Evolutionary conservation across 2,888 invertebrate species (phyloP).

Genomic region (Lathronympha strigana): DNA sequence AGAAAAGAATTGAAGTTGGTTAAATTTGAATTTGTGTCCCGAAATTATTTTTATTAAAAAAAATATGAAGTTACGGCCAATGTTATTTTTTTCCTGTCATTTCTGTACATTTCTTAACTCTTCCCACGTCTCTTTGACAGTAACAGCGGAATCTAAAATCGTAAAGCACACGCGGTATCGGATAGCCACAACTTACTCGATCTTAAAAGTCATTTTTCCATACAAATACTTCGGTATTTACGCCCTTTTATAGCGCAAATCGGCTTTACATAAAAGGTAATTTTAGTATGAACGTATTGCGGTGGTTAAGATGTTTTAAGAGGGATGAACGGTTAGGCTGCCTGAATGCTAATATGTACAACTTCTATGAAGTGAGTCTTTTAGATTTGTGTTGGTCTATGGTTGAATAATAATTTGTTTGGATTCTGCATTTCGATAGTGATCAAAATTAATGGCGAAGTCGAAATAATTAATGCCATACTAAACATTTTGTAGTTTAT

Average conservation of each 20-base stretch:
- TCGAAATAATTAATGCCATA: not conserved
- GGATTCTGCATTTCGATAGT: slow-evolving; percentile 21
- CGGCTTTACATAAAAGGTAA: not conserved
- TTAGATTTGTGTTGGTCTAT: slow-evolving; percentile 16
- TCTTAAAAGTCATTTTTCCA: not conserved
- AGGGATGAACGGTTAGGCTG: slow-evolving; percentile 45
- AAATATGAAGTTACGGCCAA: too few species aligned
- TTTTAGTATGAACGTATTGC: not conserved
- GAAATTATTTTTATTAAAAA: too few species aligned
- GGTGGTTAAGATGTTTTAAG: not conserved
- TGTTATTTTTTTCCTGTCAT: not conserved
- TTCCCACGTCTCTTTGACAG: slow-evolving; percentile 75
- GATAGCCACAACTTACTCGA: slow-evolving; percentile 66
- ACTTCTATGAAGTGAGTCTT: slow-evolving; percentile 43
- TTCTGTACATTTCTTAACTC: slow-evolving; percentile 46
- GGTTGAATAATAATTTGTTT: slow-evolving; percentile 19
- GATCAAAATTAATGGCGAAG: slow-evolving; percentile 1
- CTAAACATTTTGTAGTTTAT: too few species aligned
- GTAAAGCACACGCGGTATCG: slow-evolving; percentile 76
- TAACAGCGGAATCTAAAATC: slow-evolving; percentile 82
- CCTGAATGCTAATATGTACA: slow-evolving; percentile 77
- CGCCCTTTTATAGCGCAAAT: not conserved
- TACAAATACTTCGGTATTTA: not conserved
- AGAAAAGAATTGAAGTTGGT: too few species aligned
- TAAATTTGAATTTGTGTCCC: too few species aligned